phyloP scores from a whole-genome alignment of 2,888 invertebrate genomes.

The Acleris literana region DNA sequence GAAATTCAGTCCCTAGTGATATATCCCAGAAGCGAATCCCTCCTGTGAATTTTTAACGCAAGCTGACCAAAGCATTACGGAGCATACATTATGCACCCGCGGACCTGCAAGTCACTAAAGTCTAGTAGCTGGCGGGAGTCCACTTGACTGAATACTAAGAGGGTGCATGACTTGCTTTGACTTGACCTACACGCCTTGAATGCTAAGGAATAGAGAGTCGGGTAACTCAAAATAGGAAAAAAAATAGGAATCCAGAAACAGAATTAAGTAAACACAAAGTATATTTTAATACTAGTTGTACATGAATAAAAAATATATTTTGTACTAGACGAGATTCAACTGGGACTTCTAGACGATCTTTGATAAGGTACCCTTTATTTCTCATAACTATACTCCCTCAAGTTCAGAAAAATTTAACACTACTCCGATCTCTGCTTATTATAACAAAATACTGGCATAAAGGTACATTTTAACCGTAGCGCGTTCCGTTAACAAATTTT shows the following conservation, averaged over 20 bases:
- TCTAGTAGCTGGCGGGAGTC: slow-evolving; percentile 29
- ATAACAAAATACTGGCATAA: too few species aligned
- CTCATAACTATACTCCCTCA: too few species aligned
- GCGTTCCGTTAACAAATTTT: too few species aligned
- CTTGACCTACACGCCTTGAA: slow-evolving; percentile 16
- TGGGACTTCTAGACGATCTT: too few species aligned
- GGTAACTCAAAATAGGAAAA: not conserved
- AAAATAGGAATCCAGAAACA: not conserved
- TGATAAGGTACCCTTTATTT: too few species aligned
- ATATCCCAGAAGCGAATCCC: slow-evolving; percentile 15
- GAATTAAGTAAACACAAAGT: not conserved
- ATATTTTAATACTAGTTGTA: too few species aligned
- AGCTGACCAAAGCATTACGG: slow-evolving; percentile 32
- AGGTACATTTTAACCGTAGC: too few species aligned
- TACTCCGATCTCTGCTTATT: too few species aligned
- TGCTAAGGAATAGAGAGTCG: slow-evolving; percentile 3
- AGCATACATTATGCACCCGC: slow-evolving; percentile 35
- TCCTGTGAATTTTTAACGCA: slow-evolving; percentile 30
- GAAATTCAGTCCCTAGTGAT: not conserved
- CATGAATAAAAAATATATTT: too few species aligned
- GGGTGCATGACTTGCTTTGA: slow-evolving; percentile 35
- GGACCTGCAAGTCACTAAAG: slow-evolving; percentile 35
- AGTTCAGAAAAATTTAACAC: too few species aligned
- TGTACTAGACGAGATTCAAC: too few species aligned
- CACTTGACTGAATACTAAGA: slow-evolving; percentile 33